Base-by-base conservation (phyloP, 1,140 invertebrate genomes). In the Daktulosphaira vitifoliae region DNA sequence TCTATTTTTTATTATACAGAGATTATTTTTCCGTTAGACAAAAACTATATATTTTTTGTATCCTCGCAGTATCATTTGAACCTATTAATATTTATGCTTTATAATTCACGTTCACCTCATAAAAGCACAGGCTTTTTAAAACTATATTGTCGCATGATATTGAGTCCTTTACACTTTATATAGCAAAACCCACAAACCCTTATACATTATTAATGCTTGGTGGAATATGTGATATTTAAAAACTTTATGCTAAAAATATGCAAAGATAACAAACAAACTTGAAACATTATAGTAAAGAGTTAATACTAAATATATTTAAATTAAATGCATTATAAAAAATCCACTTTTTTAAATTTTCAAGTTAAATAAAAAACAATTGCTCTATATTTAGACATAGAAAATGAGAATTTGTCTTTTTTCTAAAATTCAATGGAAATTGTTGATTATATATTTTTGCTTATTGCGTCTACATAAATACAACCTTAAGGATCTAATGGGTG, bases 61-160 rank as follows among this genome's bases (percentile, higher is more conserved):
- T 9, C 22, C 54, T 15, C 42, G 22, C 11, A 18, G 56, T 62
- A 5, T 33, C 29, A 62, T 62, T 48, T 42, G 56, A 22, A 48
- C 22, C 42, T 39, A 62, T 62, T 62, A 62, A 62, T 62, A 62
- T 62, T 62, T 62, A 62, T 62, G 56, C 42, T 38, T 46, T 62
- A 46, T 62, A 62, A 62, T 62, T 62, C 42, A 62, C 56, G 39
- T 20, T 38, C 54, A 39, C 25, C 42, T 29, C 39, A 20, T 46
- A 59, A 62, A 62, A 62, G 56, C 42, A 11, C 3, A 62, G 56
- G 39, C 44, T 16, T 62, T 62, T 62, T 62, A 48, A 62, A 62
- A 62, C 56, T 29, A 18, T 20, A 26, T 16, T 11, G 42, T 44
- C 54, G 38, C 39, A 13, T 29, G 54, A 25, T 42, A 59, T 59